Conservation (phyloP, 2,888 invertebrate species). For the Trichacis sp. region DNA sequence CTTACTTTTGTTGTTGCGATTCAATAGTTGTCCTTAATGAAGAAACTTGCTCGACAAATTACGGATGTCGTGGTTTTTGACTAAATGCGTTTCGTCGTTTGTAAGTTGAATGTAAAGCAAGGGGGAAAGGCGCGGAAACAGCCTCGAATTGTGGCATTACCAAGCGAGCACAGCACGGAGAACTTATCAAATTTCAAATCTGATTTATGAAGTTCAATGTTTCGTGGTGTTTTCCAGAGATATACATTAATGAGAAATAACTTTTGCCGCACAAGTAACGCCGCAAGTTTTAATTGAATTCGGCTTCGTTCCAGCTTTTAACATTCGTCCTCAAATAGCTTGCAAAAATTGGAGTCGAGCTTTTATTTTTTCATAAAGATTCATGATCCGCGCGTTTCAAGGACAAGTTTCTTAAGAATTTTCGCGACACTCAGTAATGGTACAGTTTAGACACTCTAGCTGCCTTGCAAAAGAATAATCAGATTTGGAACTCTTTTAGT, state of each 20-base stretch:
- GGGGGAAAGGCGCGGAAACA: constrained; percentile 9
- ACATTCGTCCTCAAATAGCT: neutral
- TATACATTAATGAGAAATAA: constrained; percentile 18
- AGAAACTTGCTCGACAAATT: constrained; percentile 1
- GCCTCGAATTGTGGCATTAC: constrained; percentile 11
- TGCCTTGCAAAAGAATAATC: neutral
- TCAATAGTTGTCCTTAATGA: neutral
- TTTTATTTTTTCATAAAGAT: too few species aligned
- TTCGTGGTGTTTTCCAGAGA: constrained; percentile 15
- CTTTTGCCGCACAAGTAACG: constrained; percentile 10
- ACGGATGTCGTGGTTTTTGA: constrained; percentile 1
- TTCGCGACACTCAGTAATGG: too few species aligned
- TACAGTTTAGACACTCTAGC: too few species aligned
- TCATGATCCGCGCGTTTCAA: too few species aligned
- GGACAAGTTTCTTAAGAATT: too few species aligned
- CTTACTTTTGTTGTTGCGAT: too few species aligned
- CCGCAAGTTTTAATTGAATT: constrained; percentile 20
- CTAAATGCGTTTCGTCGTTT: constrained; percentile 7
- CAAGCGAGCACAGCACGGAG: neutral
- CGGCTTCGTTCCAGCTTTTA: neutral
- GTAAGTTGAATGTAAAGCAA: constrained; percentile 6
- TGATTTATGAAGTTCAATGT: constrained; percentile 18
- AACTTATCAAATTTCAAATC: constrained; percentile 22
- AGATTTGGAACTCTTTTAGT: too few species aligned
- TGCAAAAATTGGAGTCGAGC: too few species aligned